Base-by-base conservation (phyloP, 2,113 vertebrate genomes). In the Dipodomys spectabilis region DNA sequence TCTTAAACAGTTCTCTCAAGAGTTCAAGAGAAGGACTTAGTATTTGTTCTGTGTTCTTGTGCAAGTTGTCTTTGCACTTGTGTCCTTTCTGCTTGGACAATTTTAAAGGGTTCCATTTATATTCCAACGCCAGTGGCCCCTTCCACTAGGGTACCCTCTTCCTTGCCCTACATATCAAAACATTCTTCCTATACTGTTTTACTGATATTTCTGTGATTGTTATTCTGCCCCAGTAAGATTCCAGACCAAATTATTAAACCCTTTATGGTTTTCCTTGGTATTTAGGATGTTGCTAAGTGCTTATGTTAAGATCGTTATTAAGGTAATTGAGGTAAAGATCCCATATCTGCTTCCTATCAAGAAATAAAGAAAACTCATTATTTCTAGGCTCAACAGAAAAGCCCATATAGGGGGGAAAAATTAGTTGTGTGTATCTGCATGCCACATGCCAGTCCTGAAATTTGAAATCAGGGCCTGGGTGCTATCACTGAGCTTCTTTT, bases 321-420 rank as follows among this genome's bases (percentile, higher is more conserved):
- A 64, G 25, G 25, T 25, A 25, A 0, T 53, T 65, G 7, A 91
- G 32, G 2, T 80, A 15, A 94, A 67, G 28, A n/a, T 64, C 30
- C 20, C 4, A 1, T 67, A 12, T 30, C 80, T 86, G 49, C 7
- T n/a, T 35, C 49, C 67, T 71, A 4, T 77, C 32, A 80, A 93
- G 32, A 60, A 67, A 18, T 62, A 79, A 89, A 80, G 82, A 77
- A 75, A 79, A 82, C 39, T 39, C 39, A 5, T 45, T 88, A 6
- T 75, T 88, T 93, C 60, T 82, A n/a, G 16, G 65, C 39, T 87
- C 28, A 81, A 6, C 25, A 81, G 78, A n/a, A 90, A 73, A 93
- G n/a, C 4, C n/a, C 25, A 13, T 12, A 72, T 39, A 39, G 39
- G 39, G 39, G 39, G 60, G 20, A 27, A 86, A 44, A 74, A 73